These are phyloP conservation scores for Siphamia tubifer DNA, from an alignment of 2,113 vertebrate genomes.

Conservation along the genomic window DNA sequence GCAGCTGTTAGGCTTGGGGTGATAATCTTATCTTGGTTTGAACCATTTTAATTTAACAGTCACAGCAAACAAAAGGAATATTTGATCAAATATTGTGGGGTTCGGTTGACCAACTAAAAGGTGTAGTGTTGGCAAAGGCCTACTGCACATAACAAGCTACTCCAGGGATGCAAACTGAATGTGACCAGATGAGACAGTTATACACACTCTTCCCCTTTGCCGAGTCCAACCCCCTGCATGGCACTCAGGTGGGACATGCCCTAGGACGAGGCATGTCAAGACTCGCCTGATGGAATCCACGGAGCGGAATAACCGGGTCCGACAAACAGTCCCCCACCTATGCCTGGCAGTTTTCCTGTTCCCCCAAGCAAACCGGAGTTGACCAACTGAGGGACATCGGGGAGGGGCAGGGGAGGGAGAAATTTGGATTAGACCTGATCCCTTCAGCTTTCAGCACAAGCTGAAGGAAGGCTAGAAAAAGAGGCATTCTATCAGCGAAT, in stretches of 20 bases:
- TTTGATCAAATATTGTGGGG: slow-evolving; percentile 43
- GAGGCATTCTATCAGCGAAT: slow-evolving; percentile 73
- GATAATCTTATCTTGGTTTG: slow-evolving; percentile 54
- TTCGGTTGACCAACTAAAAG: slow-evolving; percentile 29
- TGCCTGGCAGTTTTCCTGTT: slow-evolving; percentile 41
- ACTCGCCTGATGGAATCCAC: slow-evolving; percentile 66
- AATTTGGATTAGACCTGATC: slow-evolving; percentile 71
- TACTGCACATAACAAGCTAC: slow-evolving; percentile 39
- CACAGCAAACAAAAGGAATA: slow-evolving; percentile 40
- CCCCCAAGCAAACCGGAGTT: slow-evolving; percentile 30
- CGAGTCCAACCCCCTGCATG: slow-evolving; percentile 37
- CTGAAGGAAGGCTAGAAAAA: slow-evolving; percentile 44
- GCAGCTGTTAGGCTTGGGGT: slow-evolving; percentile 33
- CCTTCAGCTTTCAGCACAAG: slow-evolving; percentile 61
- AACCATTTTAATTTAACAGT: slow-evolving; percentile 51
- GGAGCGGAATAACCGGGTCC: slow-evolving; percentile 68
- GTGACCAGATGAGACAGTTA: slow-evolving; percentile 67
- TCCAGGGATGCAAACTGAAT: slow-evolving; percentile 57
- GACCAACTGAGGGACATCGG: slow-evolving; percentile 34
- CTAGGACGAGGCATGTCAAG: slow-evolving; percentile 60
- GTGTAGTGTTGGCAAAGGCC: slow-evolving; percentile 3
- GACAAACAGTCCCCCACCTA: slow-evolving; percentile 67
- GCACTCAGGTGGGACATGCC: slow-evolving; percentile 63
- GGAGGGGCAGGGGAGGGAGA: slow-evolving; percentile 30
- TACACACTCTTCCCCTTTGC: slow-evolving; percentile 43